Base-by-base conservation (phyloP, 2,888 invertebrate genomes). In the Rhyacophila evoluta region DNA sequence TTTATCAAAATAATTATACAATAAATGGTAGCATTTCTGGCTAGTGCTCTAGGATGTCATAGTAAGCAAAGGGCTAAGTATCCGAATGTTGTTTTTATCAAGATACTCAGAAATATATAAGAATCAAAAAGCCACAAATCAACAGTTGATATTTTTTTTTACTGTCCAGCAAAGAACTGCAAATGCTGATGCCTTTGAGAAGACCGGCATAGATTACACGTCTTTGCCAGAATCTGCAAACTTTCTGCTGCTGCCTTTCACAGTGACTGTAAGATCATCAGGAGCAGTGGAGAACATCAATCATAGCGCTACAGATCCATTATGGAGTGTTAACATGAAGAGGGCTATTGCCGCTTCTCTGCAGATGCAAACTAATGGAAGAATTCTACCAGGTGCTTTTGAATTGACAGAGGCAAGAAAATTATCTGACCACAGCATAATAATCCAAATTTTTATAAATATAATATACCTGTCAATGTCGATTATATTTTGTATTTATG, bases 301-400 rank as follows among this genome's bases (percentile, higher is more conserved):
- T 73, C 85, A 88, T 0, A 84, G 85, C 0, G 86, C 87, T 1
- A 85, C 85, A 28, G 93, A 93, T 83, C 91, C 92, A 0, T 87
- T 89, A 0, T 94, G 94, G 94, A 90, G 92, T 0, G 91, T 90
- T 25, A 94, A 94, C 84, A 89, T 94, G 76, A 94, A 94, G 84
- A 87, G 93, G 72, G 93, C 92, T 0, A 87, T 94, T 68, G 92
- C 93, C 0, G 89, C 92, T 12, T 91, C 92, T 81, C 88, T 94
- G 33, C 93, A 94, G 83, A 85, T 94, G 33, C 92, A 92, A 68
- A 86, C 84, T 4, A 36, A 36, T 6, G 85, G 86, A 37, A 85
- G 85, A 72, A 84, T 75, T 4, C 55, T 86, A 27, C 85, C 84
- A 0, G 88, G 88, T 1, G 88, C 88, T 3, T 88, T 86, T 83